These are phyloP conservation scores for Cerastoderma edule DNA, from an alignment of 2,888 invertebrate species.

Conservation along the genomic window DNA sequence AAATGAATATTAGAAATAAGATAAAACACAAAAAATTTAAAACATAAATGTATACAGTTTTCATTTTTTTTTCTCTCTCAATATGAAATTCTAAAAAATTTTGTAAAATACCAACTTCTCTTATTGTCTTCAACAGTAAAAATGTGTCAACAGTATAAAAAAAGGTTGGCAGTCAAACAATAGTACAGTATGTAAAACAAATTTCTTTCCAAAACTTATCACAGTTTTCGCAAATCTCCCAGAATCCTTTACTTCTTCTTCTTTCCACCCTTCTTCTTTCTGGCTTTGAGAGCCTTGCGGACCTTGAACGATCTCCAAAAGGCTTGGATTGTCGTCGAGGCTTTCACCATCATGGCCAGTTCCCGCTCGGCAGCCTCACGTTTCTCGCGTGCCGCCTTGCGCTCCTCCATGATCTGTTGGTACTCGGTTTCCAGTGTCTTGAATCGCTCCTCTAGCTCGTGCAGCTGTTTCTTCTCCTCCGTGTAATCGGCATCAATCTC, in stretches of 20 bases:
- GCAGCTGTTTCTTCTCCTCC: conserved; percentile 83
- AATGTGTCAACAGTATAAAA: neutral
- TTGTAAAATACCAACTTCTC: too few species aligned
- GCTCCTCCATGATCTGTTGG: conserved; percentile 81
- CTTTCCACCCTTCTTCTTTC: conserved; percentile 81
- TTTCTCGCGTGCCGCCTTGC: conserved; percentile 80
- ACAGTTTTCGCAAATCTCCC: neutral
- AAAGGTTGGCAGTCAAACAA: too few species aligned
- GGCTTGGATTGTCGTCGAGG: conserved; percentile 83
- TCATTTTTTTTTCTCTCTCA: too few species aligned
- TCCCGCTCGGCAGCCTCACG: conserved; percentile 82
- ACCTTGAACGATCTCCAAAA: conserved; percentile 84
- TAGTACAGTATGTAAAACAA: too few species aligned
- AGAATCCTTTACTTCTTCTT: conserved; percentile 59
- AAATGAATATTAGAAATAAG: too few species aligned
- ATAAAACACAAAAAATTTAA: too few species aligned
- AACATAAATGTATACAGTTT: too few species aligned
- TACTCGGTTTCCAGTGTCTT: conserved; percentile 82
- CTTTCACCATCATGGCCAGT: conserved; percentile 80
- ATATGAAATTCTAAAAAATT: too few species aligned
- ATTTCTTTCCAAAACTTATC: neutral
- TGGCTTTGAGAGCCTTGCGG: conserved; percentile 81
- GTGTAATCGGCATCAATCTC: conserved; percentile 83
- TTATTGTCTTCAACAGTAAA: conserved; percentile 1
- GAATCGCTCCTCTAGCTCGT: conserved; percentile 83